Base-by-base conservation (phyloP, 2,888 invertebrate species). In the Sarcophaga rosellei region DNA sequence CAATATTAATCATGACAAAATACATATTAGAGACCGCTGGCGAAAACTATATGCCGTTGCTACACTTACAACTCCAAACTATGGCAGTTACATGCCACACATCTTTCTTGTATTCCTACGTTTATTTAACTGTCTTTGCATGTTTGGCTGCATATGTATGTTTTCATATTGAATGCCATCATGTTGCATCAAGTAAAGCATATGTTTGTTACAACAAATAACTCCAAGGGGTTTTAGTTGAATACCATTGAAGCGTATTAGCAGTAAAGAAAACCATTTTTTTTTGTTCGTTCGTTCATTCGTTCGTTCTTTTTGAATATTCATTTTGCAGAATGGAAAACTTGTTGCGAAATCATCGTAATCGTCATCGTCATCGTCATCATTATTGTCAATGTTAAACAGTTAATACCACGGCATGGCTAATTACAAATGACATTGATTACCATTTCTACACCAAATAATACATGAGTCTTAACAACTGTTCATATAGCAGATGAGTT, bases 361-460 rank as follows among this genome's bases (percentile, higher is more conserved):
- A 35, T 35, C 75, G 35, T 35, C 35, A 35, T 35, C 8, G 35
- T 10, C 35, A 35, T 35, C 35, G 35, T 35, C 35, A 35, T 35
- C 35, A 35, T 35, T 35, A 75, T 84, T 86, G 78, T 84, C 84
- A 84, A 81, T 84, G 72, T 57, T 78, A 75, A 78, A 72, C 68
- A 81, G 66, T 81, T 81, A 74, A 78, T 70, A 25, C 62, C 68
- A 59, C 53, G 63, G 65, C 65, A 78, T 81, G 62, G 84, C 84
- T 88, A 89, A 89, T 88, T 88, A 88, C 82, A 85, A 86, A 63
- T 89, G 91, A 90, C 91, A 90, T 87, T 91, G 91, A 91, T 91
- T 90, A 89, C 88, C 87, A 86, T 89, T 89, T 88, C 87, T 89
- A 89, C 89, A 88, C 88, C 89, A 89, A 73, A 88, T 87, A 84